phyloP scores from a whole-genome alignment of 1,140 invertebrate species.

The Drosophila mayri region DNA sequence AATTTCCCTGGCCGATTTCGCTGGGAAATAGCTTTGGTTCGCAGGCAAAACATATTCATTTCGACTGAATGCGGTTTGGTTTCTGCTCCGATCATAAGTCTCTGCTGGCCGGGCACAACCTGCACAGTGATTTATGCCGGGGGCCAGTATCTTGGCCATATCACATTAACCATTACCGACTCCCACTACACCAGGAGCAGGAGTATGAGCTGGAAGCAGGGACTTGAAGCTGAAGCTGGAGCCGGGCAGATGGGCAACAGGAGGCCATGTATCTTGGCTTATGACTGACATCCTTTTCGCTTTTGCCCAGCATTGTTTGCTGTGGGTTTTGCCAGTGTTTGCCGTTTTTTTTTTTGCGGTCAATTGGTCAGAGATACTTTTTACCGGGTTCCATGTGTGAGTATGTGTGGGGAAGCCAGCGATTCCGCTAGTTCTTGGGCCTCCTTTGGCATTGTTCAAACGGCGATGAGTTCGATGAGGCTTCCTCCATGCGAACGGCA shows the following conservation, averaged over 20 bases:
- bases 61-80: conserved; percentile 45
- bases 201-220: conserved; percentile 7
- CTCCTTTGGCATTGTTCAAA: conserved; percentile 58
- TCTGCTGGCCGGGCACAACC: conserved; percentile 41
- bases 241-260: conserved; percentile 38
- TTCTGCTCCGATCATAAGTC: conserved; percentile 51
- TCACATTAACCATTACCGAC: conserved; percentile 75
- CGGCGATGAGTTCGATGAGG: conserved; percentile 32
- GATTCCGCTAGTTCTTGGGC: conserved; percentile 55
- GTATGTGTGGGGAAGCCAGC: conserved; percentile 27
- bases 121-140: conserved; percentile 72
- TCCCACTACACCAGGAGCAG: conserved; percentile 57
- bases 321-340: conserved; percentile 34
- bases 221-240: conserved; percentile 11
- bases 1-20: conserved; percentile 64
- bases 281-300: conserved; percentile 82
- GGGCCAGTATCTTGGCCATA: conserved; percentile 72
- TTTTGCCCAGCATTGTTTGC: conserved; percentile 71
- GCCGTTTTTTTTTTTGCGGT: conserved; percentile 71
- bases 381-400: conserved; percentile 37
- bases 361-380: conserved; percentile 65
- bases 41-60: conserved; percentile 63
- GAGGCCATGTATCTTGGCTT: conserved; percentile 76
- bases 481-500: conserved; percentile 55
- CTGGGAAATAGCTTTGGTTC: conserved; percentile 63